A percentile compares a stretch with the other conserved stretches of the same genome.
These are phyloP conservation scores for Forbesichthys agassizii DNA, from an alignment of 2,113 vertebrate genomes.

Conservation along the genomic window DNA sequence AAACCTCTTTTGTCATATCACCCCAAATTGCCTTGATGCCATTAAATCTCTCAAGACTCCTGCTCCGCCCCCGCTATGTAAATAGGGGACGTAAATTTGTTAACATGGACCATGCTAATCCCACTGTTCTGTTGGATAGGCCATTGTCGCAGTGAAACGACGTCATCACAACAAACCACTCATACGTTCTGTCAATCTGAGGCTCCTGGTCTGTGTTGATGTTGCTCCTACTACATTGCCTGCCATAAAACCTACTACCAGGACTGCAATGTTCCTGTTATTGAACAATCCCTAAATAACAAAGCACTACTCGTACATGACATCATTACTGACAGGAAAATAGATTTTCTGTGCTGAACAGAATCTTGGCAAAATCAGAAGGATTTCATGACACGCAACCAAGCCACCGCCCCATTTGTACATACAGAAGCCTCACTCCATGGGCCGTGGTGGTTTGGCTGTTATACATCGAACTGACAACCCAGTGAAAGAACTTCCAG, in stretches of 20 bases:
- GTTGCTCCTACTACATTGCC: not conserved
- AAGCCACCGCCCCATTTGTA: not conserved
- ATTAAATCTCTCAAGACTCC: not conserved
- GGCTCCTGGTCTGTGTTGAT: not conserved
- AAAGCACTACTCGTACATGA: not conserved
- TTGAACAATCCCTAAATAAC: not conserved
- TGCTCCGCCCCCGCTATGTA: not conserved
- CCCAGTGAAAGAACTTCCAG: constrained; percentile 1
- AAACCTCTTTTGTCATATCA: not conserved
- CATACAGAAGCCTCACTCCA: not conserved
- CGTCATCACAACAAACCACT: constrained; percentile 9
- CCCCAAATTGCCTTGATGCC: not conserved
- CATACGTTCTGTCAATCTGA: constrained; percentile 1
- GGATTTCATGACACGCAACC: not conserved
- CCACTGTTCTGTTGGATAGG: not conserved
- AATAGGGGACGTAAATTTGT: not conserved
- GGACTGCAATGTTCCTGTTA: not conserved
- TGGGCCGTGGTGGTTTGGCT: not conserved
- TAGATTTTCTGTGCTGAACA: not conserved
- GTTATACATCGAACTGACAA: not conserved
- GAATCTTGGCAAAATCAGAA: constrained; percentile 2
- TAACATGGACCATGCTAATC: not conserved
- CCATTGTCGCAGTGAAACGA: not conserved
- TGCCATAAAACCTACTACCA: not conserved
- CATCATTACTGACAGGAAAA: not conserved